Evolutionary conservation across 23 tunicate species (phyloP).

Genomic region (Trididemnum clinides): DNA sequence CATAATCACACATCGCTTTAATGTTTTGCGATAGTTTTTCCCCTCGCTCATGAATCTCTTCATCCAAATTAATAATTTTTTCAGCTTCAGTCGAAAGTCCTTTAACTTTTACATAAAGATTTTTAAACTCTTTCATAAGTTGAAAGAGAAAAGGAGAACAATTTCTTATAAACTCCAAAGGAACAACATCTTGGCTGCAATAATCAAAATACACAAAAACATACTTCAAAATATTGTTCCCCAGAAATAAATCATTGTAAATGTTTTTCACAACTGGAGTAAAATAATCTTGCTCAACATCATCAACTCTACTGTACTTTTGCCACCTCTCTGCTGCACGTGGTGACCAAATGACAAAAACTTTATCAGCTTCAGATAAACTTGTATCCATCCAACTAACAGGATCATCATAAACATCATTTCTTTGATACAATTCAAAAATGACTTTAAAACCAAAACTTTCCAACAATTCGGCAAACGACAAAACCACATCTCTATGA

Average conservation of each 20-base stretch:
- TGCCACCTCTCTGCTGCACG: constrained; percentile 25
- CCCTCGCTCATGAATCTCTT: neutral
- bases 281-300: constrained; percentile 9
- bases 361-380: constrained; percentile 22
- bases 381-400: constrained; percentile 18
- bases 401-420: neutral
- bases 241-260: constrained; percentile 11
- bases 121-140: constrained; percentile 54
- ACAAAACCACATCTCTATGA: constrained; percentile 37
- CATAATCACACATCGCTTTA: too few species aligned
- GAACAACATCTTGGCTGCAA: constrained; percentile 10
- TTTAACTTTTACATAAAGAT: too few species aligned
- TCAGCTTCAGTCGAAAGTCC: too few species aligned
- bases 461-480: constrained; percentile 40
- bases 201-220: constrained; percentile 45
- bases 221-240: constrained; percentile 22
- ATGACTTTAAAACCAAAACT: constrained; percentile 64
- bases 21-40: too few species aligned
- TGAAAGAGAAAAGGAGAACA: neutral
- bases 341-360: constrained; percentile 40
- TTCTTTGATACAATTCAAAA: constrained; percentile 20
- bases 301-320: too few species aligned
- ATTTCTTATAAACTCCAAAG: neutral
- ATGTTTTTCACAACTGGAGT: constrained; percentile 42
- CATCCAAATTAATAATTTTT: neutral